Base-by-base conservation (phyloP, 2,888 invertebrate species). In the Tetropium fuscum region DNA sequence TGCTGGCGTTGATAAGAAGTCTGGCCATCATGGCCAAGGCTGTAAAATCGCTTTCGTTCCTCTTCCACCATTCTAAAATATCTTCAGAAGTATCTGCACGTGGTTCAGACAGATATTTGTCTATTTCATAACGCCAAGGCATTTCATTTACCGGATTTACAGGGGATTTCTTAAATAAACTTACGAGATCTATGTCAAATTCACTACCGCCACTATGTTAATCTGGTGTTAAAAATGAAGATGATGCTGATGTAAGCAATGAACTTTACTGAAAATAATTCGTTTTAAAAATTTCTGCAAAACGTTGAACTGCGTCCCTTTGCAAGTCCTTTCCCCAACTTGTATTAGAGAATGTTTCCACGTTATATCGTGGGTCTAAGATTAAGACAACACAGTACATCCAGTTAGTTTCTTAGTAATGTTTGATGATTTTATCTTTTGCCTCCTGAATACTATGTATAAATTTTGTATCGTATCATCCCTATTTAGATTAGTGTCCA, bases 361-460 rank as follows among this genome's bases (percentile, higher is more conserved):
- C 27, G 47, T 73, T 73, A 47, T 70, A 71, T 20, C 65, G 55
- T 22, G 69, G 68, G 48, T 74, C 70, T 40, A 71, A 54, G 34
- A 71, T 64, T 32, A 72, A 54, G 27, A 57, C 15, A 4, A 63
- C 49, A 47, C 69, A 71, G 38, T 72, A 73, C 34, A 69, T 60
- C 71, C 71, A 73, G 43, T 73, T 73, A 5, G 48, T 65, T 44
- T 63, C 64, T 11, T 36, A 32, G 44, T 70, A 72, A 58, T 73
- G 73, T 44, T 71, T 66, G 3, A 72, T 22, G 13, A 73, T 63
- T 64, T 70, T 70, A 43, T 66, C 63, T 25, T 67, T 34, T 11
- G 65, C 64, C 30, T 56, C 62, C 58, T 65, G 65, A 45, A 63
- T 63, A 22, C 48, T 64, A n/a, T 60, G 25, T 27, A 73, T 51